A percentile compares a stretch with the other conserved stretches of the same genome.
Evolutionary conservation across 2,113 vertebrate genomes (phyloP).

Genomic region (Ploceus nigricollis): DNA sequence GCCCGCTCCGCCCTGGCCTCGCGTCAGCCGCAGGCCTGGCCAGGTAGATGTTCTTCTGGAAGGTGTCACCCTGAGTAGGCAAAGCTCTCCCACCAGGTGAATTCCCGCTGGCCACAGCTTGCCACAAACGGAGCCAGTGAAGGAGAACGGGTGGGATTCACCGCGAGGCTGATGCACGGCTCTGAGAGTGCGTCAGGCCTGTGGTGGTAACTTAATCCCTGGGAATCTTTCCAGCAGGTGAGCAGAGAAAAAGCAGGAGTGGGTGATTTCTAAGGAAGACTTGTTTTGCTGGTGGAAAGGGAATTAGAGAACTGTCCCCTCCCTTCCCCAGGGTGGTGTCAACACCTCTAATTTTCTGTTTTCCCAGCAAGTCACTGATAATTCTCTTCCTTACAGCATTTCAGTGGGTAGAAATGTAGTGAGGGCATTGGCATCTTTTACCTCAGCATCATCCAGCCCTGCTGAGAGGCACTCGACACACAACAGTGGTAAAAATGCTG

Average conservation of each 20-base stretch:
- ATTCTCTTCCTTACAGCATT: neutral
- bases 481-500: slow-evolving; percentile 24
- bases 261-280: neutral
- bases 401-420: neutral
- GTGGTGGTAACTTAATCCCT: neutral
- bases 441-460: slow-evolving; percentile 8
- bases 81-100: neutral
- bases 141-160: neutral
- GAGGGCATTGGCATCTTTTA: slow-evolving; percentile 31
- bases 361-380: neutral
- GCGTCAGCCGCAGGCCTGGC: neutral
- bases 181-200: neutral
- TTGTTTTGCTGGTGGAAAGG: neutral
- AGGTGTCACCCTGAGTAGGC: neutral
- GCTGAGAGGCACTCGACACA: slow-evolving; percentile 25
- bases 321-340: neutral
- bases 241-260: neutral
- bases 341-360: slow-evolving; percentile 6
- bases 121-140: neutral
- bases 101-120: neutral
- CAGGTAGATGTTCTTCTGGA: neutral
- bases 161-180: neutral
- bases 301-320: neutral
- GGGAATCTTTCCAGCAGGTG: neutral
- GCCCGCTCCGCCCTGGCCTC: neutral